Conservation (phyloP, 2,888 invertebrate genomes). For the Erebia palarica region DNA sequence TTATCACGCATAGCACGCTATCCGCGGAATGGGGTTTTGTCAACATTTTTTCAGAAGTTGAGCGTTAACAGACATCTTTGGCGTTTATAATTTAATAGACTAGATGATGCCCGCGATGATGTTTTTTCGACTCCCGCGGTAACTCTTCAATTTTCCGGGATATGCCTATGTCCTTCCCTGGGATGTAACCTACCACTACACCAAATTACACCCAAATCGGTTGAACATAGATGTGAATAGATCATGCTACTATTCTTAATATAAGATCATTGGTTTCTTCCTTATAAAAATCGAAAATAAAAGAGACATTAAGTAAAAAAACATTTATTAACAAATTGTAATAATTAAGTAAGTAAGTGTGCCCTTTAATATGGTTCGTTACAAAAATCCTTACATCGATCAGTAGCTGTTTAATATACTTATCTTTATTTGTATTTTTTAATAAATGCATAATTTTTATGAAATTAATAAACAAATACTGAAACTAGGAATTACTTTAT, state of each 20-base stretch:
- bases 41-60: background rate
- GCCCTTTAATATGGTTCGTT: slow-evolving; percentile 11
- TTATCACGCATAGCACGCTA: too few species aligned
- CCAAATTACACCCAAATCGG: too few species aligned
- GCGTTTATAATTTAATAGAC: too few species aligned
- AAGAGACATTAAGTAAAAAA: background rate
- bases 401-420: background rate
- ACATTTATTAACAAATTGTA: slow-evolving; percentile 22
- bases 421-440: background rate
- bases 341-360: slow-evolving; percentile 22
- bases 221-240: too few species aligned
- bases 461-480: background rate
- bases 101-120: too few species aligned
- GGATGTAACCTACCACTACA: too few species aligned
- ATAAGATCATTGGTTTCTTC: background rate
- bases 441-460: slow-evolving; percentile 18
- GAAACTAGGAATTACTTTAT: background rate
- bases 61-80: too few species aligned
- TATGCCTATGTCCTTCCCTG: too few species aligned
- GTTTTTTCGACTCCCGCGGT: too few species aligned
- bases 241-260: background rate
- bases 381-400: slow-evolving; percentile 9
- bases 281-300: background rate
- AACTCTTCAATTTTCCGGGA: too few species aligned
- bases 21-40: too few species aligned